Base-by-base conservation (phyloP, 2,797 vertebrate genomes). In the Novumbra hubbsi region DNA sequence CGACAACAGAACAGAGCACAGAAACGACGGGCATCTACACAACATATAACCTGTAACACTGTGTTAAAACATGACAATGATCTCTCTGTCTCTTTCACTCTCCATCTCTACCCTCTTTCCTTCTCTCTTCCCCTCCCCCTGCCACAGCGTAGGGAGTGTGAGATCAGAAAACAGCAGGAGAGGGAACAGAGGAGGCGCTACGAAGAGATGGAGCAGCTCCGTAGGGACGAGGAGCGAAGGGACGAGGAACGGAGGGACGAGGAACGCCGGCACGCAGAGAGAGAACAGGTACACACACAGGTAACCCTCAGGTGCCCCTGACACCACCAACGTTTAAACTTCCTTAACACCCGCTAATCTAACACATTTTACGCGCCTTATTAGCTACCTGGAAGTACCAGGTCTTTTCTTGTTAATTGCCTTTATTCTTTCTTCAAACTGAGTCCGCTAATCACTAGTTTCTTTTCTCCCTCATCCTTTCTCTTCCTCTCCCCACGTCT, bases 61-160 rank as follows among this genome's bases (percentile, higher is more conserved):
- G 41, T 45, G 41, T 45, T 60, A 27, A 60, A 52, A 19, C 24
- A 64, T 4, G 64, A 8, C 19, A 8, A 16, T 32, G 8, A 24
- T 30, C 45, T 50, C 27, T 32, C 2, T 34, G 9, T n/a, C n/a
- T 78, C 68, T 32, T 15, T 16, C 64, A 32, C 19, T 60, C 7
- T 21, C 21, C 15, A 32, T 76, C 70, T 68, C 50, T 0, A n/a
- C 60, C 0, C 75, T 21, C 48, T 63, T 34, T 60, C 15, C 1
- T 19, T 32, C 28, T 41, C 62, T 45, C 68, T 60, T 77, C 32
- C 9, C 28, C 49, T 70, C 72, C 74, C 41, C 70, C 87, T 98
- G 98, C 98, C 99, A 90, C 98, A 99, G 80, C 93, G 96, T 5
- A 91, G 96, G 0, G 98, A 99, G 89, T 96, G 97, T n/a, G 98